Percentiles rank a stretch among this genome's conserved stretches.
Conservation (phyloP, 1,140 invertebrate genomes). For the Anthonomus grandis region DNA sequence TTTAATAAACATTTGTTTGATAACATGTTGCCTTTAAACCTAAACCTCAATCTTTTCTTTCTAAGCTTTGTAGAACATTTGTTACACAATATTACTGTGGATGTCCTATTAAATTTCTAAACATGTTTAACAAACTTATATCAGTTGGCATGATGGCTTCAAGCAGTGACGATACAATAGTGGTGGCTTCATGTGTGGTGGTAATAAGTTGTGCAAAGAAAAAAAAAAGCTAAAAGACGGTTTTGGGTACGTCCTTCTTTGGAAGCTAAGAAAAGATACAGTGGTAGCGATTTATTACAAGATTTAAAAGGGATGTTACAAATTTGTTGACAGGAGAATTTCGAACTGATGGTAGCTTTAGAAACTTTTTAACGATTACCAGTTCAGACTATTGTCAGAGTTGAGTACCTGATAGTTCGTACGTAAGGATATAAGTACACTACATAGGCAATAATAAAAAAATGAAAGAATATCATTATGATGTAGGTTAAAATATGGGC, state of each 20-base stretch:
- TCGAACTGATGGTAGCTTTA: background rate
- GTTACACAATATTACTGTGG: background rate
- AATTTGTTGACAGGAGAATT: background rate
- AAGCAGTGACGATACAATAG: background rate
- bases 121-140: background rate
- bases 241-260: background rate
- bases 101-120: background rate
- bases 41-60: background rate
- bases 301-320: background rate
- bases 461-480: too few species aligned
- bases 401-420: background rate
- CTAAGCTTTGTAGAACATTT: background rate
- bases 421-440: too few species aligned
- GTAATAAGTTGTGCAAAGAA: background rate
- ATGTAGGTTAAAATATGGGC: too few species aligned
- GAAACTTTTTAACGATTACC: background rate
- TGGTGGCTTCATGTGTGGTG: background rate
- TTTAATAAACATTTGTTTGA: background rate
- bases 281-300: background rate
- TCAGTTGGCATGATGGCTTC: background rate
- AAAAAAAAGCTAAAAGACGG: background rate
- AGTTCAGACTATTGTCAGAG: too few species aligned
- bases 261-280: background rate
- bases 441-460: too few species aligned
- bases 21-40: background rate